These are phyloP conservation scores for Poecilia velifera DNA, from an alignment of 2,797 vertebrate species.

Conservation along the genomic window DNA sequence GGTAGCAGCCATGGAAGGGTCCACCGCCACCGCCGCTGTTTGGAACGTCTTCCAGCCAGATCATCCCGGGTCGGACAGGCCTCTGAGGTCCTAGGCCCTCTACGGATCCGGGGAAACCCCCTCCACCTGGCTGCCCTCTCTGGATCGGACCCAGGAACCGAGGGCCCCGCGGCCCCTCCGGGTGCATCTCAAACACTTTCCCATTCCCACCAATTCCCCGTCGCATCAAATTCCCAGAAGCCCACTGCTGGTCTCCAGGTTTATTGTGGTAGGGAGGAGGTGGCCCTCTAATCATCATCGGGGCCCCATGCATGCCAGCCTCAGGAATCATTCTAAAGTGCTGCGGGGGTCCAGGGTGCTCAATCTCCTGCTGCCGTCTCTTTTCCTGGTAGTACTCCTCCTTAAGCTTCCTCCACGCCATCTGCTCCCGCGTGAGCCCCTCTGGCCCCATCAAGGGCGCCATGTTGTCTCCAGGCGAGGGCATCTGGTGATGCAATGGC, in stretches of 20 bases:
- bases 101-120: slow-evolving; percentile 82
- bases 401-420: slow-evolving; percentile 97
- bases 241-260: slow-evolving; percentile 89
- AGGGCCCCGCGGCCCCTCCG: slow-evolving; percentile 83
- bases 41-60: slow-evolving; percentile 91
- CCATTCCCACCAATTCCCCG: slow-evolving; percentile 83
- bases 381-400: slow-evolving; percentile 98
- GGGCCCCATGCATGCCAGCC: slow-evolving; percentile 79
- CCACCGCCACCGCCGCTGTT: slow-evolving; percentile 85
- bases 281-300: slow-evolving; percentile 91
- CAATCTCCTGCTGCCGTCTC: slow-evolving; percentile 91
- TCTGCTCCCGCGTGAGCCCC: slow-evolving; percentile 91
- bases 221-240: slow-evolving; percentile 86
- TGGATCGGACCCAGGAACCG: slow-evolving; percentile 88
- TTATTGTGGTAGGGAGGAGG: slow-evolving; percentile 98
- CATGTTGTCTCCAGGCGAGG: slow-evolving; percentile 86
- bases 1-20: slow-evolving; percentile 88
- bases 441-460: slow-evolving; percentile 90
- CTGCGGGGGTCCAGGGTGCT: slow-evolving; percentile 76
- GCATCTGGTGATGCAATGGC: slow-evolving; percentile 79
- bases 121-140: slow-evolving; percentile 79
- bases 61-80: slow-evolving; percentile 86
- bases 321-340: slow-evolving; percentile 83
- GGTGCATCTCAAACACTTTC: slow-evolving; percentile 81
- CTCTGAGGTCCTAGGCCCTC: slow-evolving; percentile 89